Base-by-base conservation (phyloP, 2,797 vertebrate species). In the Pangasius macronema region DNA sequence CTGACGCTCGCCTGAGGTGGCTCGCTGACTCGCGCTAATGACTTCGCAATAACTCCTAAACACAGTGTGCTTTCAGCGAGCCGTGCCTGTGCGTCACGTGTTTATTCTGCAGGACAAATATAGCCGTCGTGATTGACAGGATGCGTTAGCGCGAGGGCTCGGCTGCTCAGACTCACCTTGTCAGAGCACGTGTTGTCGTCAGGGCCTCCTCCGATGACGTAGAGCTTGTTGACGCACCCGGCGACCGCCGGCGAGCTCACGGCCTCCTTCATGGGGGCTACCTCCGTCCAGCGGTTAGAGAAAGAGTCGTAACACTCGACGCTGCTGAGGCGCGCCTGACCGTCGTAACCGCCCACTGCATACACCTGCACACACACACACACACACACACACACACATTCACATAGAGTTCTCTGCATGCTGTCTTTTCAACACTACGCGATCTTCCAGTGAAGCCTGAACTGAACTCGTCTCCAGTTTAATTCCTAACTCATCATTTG, bases 131-230 rank as follows among this genome's bases (percentile, higher is more conserved):
- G 55, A 57, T 49, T 46, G 57, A 70, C 79, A 42, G 82, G 63
- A 33, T 5, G 53, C 5, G 39, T 65, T 75, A 16, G 14, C 4
- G 16, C 2, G 24, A 70, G 33, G 67, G 36, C 61, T 73, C 1
- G 46, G 33, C 46, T 2, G 14, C 10, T 65, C 20, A 16, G 46
- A n/a, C 88, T 88, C 81, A 99, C 99, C 97, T 99, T 99, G 95
- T 99, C 98, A 81, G 98, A 99, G 90, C 99, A 99, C 0, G 97
- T 99, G 92, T 99, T 98, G 90, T 99, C 99, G 11, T 99, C 98
- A 0, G 98, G 98, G 61, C 98, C 99, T 85, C 99, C 99, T 63
- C 99, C 99, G 0, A 99, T 99, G 89, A 99, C 99, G 85, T 97
- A 99, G 70, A 99, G 94, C 90, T 99, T 99, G 87, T 97, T 96